Conservation (phyloP, 2,113 vertebrate genomes). For the Malurus elegans region DNA sequence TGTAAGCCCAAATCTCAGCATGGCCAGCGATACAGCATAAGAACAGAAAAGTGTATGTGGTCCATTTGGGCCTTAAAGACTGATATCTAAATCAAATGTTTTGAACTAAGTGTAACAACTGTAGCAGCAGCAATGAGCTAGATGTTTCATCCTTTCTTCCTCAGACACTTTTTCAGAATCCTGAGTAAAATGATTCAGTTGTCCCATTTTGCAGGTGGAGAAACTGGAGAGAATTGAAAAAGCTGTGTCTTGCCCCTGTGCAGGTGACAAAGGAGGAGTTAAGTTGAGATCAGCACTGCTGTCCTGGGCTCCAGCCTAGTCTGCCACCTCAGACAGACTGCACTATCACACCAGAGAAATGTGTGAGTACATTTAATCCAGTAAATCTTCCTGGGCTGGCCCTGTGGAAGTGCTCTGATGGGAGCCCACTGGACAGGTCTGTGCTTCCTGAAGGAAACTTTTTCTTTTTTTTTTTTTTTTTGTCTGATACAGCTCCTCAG, state of each 20-base stretch:
- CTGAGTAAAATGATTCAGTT: not conserved
- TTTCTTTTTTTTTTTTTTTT: not conserved
- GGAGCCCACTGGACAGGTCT: not conserved
- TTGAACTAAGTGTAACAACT: not conserved
- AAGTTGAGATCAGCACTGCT: not conserved
- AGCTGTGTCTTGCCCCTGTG: not conserved
- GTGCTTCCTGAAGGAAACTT: not conserved
- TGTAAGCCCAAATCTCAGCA: not conserved
- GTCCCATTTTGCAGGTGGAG: not conserved
- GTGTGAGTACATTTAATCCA: not conserved
- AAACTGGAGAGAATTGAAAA: not conserved
- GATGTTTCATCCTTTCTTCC: not conserved
- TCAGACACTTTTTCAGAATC: not conserved
- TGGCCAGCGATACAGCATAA: fast-evolving
- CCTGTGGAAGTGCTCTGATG: not conserved
- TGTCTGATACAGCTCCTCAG: not conserved
- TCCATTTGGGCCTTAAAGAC: not conserved
- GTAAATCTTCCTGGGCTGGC: not conserved
- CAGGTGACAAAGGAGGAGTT: not conserved
- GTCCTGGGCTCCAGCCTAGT: not conserved
- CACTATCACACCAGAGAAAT: not conserved
- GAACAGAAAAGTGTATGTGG: not conserved
- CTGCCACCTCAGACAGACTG: not conserved
- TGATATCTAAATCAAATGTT: not conserved
- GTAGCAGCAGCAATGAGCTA: not conserved